Evolutionary conservation across 2,113 vertebrate genomes (phyloP).

Genomic region (Bubo blakistoni): DNA sequence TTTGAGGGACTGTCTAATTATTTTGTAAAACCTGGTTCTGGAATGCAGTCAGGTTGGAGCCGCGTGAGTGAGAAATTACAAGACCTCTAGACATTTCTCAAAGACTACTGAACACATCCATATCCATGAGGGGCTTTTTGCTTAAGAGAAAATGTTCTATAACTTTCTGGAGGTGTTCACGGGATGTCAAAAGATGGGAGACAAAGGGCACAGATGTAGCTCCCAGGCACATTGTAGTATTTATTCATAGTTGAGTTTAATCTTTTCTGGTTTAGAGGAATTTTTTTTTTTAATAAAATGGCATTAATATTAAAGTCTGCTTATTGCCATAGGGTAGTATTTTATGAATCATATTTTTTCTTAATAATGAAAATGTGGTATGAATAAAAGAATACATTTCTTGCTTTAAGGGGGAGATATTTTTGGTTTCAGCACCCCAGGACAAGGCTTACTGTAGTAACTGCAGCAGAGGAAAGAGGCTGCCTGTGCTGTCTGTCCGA

Average conservation of each 20-base stretch:
- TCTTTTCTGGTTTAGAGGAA: conserved; percentile 48
- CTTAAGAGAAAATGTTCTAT: conserved; percentile 5
- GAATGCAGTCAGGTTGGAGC: background rate
- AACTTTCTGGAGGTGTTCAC: conserved; percentile 37
- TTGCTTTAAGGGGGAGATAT: conserved; percentile 13
- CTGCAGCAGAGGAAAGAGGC: background rate
- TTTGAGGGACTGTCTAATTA: background rate
- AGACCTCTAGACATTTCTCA: background rate
- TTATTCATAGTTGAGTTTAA: conserved; percentile 66
- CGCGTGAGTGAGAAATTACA: background rate
- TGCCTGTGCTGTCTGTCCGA: background rate
- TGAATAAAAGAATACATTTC: conserved; percentile 49
- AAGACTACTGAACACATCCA: background rate
- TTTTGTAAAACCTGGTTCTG: background rate
- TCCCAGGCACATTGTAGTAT: conserved; percentile 25
- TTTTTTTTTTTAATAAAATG: conserved; percentile 55
- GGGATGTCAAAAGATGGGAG: conserved; percentile 37
- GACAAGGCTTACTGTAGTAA: background rate
- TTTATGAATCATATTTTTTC: conserved; percentile 58
- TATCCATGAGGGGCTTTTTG: background rate
- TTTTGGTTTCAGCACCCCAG: background rate
- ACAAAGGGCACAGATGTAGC: conserved; percentile 28
- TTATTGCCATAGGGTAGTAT: conserved; percentile 43
- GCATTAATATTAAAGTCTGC: conserved; percentile 61
- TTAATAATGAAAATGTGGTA: conserved; percentile 31